Percentiles rank a stretch among this genome's conserved stretches.
Evolutionary conservation across 2,888 invertebrate genomes (phyloP).

Genomic region (Andricus curvator): DNA sequence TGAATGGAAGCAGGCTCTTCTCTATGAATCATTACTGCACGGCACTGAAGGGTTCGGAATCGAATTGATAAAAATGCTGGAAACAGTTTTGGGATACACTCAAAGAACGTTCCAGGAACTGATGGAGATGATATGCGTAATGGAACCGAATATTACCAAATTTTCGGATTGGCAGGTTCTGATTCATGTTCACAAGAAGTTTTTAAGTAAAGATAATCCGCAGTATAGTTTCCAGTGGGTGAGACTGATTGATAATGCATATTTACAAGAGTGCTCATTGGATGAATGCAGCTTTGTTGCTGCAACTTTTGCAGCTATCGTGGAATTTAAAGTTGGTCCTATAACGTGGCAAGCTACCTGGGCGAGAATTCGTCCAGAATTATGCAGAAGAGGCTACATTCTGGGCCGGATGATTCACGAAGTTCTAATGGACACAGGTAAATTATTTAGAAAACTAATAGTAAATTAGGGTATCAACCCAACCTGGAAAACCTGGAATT

Average conservation of each 20-base stretch:
- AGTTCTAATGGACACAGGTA: not conserved
- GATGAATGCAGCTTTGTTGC: not conserved
- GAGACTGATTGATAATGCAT: not conserved
- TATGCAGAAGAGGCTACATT: not conserved
- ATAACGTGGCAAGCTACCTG: not conserved
- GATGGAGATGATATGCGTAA: not conserved
- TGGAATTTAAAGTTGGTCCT: not conserved
- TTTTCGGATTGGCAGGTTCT: not conserved
- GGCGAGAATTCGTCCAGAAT: not conserved
- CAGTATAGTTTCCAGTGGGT: not conserved
- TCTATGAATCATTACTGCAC: not conserved
- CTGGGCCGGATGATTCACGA: not conserved
- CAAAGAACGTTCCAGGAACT: not conserved
- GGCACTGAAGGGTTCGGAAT: not conserved
- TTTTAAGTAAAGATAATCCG: not conserved
- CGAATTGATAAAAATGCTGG: not conserved
- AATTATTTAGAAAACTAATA: not conserved
- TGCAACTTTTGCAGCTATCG: not conserved
- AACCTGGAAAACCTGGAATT: too few species aligned
- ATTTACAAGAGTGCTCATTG: not conserved
- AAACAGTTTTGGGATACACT: not conserved
- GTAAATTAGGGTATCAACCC: too few species aligned
- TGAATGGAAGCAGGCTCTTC: not conserved
- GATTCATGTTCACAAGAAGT: not conserved
- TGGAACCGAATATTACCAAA: not conserved